phyloP scores from a whole-genome alignment of 2,888 invertebrate genomes.

The Cyrtodaria siliqua region DNA sequence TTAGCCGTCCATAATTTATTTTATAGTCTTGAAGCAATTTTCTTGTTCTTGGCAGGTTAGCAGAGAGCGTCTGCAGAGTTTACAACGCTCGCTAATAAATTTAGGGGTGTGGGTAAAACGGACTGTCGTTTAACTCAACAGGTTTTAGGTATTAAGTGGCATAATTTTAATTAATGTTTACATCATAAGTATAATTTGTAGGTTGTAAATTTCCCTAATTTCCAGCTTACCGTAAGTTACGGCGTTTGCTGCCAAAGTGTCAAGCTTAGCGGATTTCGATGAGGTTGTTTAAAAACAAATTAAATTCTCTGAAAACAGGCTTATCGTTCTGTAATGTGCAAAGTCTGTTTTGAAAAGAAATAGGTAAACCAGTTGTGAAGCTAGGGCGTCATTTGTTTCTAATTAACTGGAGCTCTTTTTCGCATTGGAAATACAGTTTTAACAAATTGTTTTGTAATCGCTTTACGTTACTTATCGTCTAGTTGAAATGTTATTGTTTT shows the following conservation, averaged over 20 bases:
- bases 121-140: constrained; percentile 47
- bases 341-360: constrained; percentile 37
- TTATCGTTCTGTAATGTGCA: constrained; percentile 20
- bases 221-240: neutral
- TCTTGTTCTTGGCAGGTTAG: constrained; percentile 27
- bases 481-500: no score
- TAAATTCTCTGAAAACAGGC: constrained; percentile 31
- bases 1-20: constrained; percentile 62
- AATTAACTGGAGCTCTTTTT: constrained; percentile 24
- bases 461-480: neutral
- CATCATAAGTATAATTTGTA: constrained; percentile 53
- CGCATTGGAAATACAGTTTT: neutral
- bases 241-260: constrained; percentile 30
- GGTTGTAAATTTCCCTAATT: constrained; percentile 52
- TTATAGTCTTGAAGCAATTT: constrained; percentile 60
- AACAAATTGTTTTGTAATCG: constrained; percentile 3
- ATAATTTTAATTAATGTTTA: constrained; percentile 68
- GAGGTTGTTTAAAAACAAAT: constrained; percentile 65
- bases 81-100: neutral
- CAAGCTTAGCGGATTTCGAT: constrained; percentile 52
- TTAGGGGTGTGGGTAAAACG: neutral
- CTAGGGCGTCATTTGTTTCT: constrained; percentile 34
- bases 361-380: constrained; percentile 6
- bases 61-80: constrained; percentile 7
- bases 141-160: constrained; percentile 52